phyloP scores from a whole-genome alignment of 2,888 invertebrate genomes.

The Bugulina stolonifera region DNA sequence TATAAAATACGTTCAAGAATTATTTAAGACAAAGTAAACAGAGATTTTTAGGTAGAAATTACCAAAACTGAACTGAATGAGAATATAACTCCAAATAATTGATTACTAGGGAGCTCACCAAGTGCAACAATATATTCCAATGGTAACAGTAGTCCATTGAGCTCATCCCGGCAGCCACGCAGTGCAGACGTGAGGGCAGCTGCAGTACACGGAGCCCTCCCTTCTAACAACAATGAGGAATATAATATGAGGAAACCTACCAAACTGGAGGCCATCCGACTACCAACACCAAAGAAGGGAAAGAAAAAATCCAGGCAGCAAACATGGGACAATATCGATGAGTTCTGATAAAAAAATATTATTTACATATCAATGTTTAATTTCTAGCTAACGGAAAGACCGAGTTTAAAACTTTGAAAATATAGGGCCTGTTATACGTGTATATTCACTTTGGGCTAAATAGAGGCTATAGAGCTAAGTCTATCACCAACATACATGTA shows the following conservation, averaged over 20 bases:
- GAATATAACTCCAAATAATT: no score
- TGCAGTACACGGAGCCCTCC: conserved; percentile 41
- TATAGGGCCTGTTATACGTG: no score
- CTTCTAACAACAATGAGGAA: conserved; percentile 35
- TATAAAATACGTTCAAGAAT: background rate
- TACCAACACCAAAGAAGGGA: conserved; percentile 34
- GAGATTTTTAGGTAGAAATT: no score
- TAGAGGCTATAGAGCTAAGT: no score
- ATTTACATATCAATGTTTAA: no score
- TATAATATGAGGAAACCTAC: conserved; percentile 50
- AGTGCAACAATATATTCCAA: background rate
- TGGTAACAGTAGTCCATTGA: conserved; percentile 32
- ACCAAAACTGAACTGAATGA: no score
- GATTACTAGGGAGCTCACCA: background rate
- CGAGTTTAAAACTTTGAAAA: no score
- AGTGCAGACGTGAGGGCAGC: conserved; percentile 44
- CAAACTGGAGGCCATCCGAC: conserved; percentile 55
- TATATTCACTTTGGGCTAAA: no score
- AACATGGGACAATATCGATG: conserved; percentile 27
- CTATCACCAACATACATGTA: no score
- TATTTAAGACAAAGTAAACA: background rate
- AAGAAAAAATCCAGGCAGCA: conserved; percentile 36
- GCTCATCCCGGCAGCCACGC: conserved; percentile 41
- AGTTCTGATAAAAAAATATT: background rate
- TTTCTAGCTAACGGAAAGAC: no score